phyloP scores from a whole-genome alignment of 2,113 vertebrate genomes.

The Lepisosteus oculatus region DNA sequence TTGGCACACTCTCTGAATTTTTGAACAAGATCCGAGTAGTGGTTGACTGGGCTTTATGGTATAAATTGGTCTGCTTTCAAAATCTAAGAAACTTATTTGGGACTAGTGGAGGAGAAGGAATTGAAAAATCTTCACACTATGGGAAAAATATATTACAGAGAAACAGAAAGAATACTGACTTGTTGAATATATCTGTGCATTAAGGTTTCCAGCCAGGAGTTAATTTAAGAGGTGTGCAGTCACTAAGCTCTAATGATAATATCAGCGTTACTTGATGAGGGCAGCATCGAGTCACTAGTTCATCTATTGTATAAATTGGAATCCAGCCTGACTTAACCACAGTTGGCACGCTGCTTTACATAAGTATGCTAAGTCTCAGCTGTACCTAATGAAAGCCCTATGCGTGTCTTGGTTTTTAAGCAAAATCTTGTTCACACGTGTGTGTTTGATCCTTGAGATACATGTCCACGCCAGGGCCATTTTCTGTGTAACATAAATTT shows the following conservation, averaged over 20 bases:
- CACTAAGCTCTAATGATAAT: conserved; percentile 53
- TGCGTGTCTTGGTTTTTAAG: conserved; percentile 36
- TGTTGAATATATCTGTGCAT: background rate
- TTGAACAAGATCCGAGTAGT: conserved; percentile 5
- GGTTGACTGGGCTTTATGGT: conserved; percentile 1
- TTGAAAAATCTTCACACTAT: background rate
- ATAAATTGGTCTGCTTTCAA: conserved; percentile 5
- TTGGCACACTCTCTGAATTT: conserved; percentile 1
- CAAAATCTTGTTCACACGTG: conserved; percentile 37
- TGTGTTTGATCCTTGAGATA: conserved; percentile 23
- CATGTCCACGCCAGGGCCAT: conserved; percentile 21
- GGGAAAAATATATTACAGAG: background rate
- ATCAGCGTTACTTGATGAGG: conserved; percentile 56
- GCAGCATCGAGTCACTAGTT: conserved; percentile 45
- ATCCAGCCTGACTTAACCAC: conserved; percentile 46
- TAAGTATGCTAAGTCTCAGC: conserved; percentile 49
- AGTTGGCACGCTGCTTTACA: conserved; percentile 52
- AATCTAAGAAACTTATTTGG: background rate
- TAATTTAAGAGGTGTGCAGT: conserved; percentile 43
- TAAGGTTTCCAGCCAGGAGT: conserved; percentile 18
- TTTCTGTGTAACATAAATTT: conserved; percentile 5
- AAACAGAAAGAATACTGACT: background rate
- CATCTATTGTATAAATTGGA: conserved; percentile 56
- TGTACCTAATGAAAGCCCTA: conserved; percentile 50
- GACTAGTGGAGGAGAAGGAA: background rate